Evolutionary conservation across 2,113 vertebrate species (phyloP).

Genomic region (Hypanus sabinus): DNA sequence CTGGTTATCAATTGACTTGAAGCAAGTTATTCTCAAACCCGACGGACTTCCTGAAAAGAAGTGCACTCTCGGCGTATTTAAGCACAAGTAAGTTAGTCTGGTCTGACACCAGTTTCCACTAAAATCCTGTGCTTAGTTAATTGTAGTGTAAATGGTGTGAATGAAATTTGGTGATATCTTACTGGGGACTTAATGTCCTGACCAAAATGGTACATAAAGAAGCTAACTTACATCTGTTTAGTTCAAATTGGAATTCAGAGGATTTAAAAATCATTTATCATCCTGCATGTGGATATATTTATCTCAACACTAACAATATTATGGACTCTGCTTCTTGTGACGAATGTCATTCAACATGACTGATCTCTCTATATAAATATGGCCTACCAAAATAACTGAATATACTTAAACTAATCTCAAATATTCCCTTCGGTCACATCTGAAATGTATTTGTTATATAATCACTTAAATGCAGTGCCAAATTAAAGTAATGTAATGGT

Average conservation of each 20-base stretch:
- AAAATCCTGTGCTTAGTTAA: not conserved
- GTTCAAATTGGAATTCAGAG: not conserved
- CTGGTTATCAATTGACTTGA: too few relatives aligned
- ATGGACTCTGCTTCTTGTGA: not conserved
- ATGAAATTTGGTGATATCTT: not conserved
- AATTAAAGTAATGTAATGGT: not conserved
- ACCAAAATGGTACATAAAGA: not conserved
- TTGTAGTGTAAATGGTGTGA: too few relatives aligned
- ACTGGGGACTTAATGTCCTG: not conserved
- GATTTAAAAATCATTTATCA: not conserved
- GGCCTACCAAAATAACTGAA: not conserved
- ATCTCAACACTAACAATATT: not conserved
- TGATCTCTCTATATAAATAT: not conserved
- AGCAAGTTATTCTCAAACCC: too few relatives aligned
- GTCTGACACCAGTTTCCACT: not conserved
- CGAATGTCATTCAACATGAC: not conserved
- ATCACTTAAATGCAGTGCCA: not conserved
- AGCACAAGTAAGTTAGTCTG: not conserved
- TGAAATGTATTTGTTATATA: conserved; percentile 4
- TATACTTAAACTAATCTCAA: not conserved
- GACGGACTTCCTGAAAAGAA: too few relatives aligned
- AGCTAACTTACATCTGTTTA: not conserved
- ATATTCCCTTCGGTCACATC: not conserved
- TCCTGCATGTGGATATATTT: not conserved
- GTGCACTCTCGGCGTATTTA: not conserved